Base-by-base conservation (phyloP, 2,888 invertebrate genomes). In the Erebia aethiops region DNA sequence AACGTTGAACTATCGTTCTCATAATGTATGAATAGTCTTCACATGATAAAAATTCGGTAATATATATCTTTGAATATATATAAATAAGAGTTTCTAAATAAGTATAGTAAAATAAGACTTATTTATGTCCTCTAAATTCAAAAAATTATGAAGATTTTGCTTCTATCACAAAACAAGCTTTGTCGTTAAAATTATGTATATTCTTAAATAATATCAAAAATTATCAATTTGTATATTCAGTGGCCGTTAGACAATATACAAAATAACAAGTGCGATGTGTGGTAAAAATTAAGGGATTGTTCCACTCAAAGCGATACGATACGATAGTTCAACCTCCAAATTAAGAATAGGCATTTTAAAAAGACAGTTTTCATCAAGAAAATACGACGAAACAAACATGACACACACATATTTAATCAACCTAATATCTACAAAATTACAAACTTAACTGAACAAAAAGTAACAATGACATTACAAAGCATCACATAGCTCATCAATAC, bases 361-460 rank as follows among this genome's bases (percentile, higher is more conserved):
- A 62, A 21, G 61, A 62, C 21, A 21, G 18, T 1, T 46, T 49
- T 21, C 49, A 49, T 21, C 49, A 49, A 46, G 46, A 72, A 69
- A 67, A 65, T 65, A 56, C 67, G 62, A 75, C 21, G 63, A 72
- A 66, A 72, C 71, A 71, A 76, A 66, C 69, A n/a, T 71, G 69
- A 73, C 75, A 77, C 74, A 74, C 61, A 67, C 66, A 70, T 75
- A 61, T 61, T 61, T 78, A 35, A 72, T 72, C 75, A 77, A 77
- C 76, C 77, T 79, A 80, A 73, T 78, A 80, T 77, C 77, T 79
- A 84, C 71, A 83, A 82, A 83, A 84, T 80, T 79, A 85, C 85
- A 89, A 90, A 89, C 89, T 85, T 90, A 89, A 87, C 87, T 87
- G 81, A 62, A 80, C 78, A 81, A 83, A 83, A 80, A 81, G 79